These are phyloP conservation scores for Phaethon lepturus DNA, from an alignment of 2,113 vertebrate genomes.

Conservation along the genomic window DNA sequence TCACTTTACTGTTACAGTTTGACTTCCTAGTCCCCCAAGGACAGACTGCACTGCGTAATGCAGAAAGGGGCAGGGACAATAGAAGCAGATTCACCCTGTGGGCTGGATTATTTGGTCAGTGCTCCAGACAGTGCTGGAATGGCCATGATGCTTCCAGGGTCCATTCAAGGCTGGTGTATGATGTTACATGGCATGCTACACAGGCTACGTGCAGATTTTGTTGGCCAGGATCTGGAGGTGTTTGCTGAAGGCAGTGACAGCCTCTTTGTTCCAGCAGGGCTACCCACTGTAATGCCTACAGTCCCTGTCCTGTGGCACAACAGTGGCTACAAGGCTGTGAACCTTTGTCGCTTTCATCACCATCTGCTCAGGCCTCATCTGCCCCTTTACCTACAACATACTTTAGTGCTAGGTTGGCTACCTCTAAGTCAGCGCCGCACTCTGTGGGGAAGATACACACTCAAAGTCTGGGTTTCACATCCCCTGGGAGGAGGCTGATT, in stretches of 20 bases:
- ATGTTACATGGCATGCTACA: background rate
- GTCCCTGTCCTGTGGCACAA: background rate
- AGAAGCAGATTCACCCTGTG: background rate
- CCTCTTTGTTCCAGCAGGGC: background rate
- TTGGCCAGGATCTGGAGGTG: background rate
- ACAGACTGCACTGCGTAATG: background rate
- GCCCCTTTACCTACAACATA: background rate
- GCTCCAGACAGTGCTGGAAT: background rate
- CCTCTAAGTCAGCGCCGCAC: background rate
- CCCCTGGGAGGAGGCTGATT: background rate
- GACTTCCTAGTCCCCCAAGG: background rate
- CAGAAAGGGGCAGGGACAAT: background rate
- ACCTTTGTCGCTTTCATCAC: background rate
- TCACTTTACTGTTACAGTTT: background rate
- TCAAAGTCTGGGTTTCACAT: background rate
- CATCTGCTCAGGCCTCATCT: background rate
- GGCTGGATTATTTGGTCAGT: background rate
- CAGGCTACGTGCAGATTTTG: background rate
- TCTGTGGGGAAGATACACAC: background rate
- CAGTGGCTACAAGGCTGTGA: background rate
- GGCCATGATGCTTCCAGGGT: background rate
- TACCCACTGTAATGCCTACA: too few species aligned
- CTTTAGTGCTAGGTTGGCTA: background rate
- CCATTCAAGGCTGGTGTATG: background rate
- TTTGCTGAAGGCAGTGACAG: background rate